Evolutionary conservation across 2,888 invertebrate genomes (phyloP).

Genomic region (Pristionchus japonicus): DNA sequence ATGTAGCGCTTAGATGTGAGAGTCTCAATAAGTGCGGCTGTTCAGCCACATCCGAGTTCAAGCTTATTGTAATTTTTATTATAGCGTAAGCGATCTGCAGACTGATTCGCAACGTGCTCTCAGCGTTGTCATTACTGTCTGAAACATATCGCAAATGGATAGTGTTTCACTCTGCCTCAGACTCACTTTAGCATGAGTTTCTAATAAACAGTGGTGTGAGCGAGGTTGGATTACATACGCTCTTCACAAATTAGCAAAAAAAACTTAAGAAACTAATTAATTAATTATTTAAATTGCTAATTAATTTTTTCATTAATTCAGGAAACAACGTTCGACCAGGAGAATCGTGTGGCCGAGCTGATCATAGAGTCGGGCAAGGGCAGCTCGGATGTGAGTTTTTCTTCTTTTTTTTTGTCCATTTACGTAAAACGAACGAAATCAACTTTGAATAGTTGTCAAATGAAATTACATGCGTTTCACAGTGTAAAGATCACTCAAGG

Average conservation of each 20-base stretch:
- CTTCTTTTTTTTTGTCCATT: background rate
- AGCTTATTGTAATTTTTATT: too few relatives aligned
- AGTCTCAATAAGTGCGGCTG: too few relatives aligned
- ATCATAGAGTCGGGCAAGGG: conserved; percentile 48
- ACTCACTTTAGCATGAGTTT: too few relatives aligned
- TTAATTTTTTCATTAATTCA: background rate
- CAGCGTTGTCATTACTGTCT: background rate
- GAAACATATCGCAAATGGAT: background rate
- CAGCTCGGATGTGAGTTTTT: conserved; percentile 23
- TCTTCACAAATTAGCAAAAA: background rate
- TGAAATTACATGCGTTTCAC: too few relatives aligned
- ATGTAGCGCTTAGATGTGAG: too few relatives aligned
- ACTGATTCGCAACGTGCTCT: background rate
- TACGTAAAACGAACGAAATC: background rate
- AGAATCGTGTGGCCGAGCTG: conserved; percentile 38
- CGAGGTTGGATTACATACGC: too few relatives aligned
- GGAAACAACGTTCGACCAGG: conserved; percentile 48
- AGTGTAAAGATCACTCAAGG: background rate
- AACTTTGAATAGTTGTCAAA: background rate
- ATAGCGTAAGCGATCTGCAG: background rate
- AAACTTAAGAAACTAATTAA: background rate
- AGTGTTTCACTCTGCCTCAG: background rate
- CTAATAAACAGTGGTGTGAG: too few relatives aligned
- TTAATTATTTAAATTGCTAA: background rate
- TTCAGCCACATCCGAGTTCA: too few relatives aligned